Conservation (phyloP, 2,113 vertebrate genomes). For the Tragelaphus scriptus region DNA sequence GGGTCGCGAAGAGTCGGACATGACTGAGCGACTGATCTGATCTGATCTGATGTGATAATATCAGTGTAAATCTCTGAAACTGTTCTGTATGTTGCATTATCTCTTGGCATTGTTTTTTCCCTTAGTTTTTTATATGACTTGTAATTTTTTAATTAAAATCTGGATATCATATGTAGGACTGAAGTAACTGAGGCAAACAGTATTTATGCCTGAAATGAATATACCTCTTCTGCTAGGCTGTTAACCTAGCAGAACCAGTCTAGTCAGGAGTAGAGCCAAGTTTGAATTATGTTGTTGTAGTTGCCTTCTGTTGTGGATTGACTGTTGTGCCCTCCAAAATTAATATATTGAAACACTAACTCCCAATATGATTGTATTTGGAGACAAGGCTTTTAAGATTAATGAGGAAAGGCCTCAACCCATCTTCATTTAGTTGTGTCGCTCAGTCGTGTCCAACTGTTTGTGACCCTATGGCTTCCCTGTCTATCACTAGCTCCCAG, state of each 20-base stretch:
- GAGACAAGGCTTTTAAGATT: not conserved
- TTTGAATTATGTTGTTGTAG: not conserved
- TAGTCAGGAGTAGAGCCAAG: not conserved
- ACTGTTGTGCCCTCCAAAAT: not conserved
- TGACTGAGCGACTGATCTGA: no score
- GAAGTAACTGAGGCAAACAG: not conserved
- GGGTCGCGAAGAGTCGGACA: no score
- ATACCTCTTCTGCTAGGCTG: not conserved
- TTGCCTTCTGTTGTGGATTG: not conserved
- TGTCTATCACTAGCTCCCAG: not conserved
- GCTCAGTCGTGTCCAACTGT: not conserved
- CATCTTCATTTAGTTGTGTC: not conserved
- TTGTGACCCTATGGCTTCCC: not conserved
- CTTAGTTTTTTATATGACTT: not conserved
- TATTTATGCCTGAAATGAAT: not conserved
- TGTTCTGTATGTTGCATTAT: not conserved
- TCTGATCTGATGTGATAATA: no score
- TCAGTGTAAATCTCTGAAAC: not conserved
- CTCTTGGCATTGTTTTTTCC: not conserved
- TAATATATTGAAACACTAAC: not conserved
- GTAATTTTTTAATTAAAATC: not conserved
- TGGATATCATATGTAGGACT: not conserved
- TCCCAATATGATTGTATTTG: not conserved
- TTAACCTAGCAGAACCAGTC: not conserved
- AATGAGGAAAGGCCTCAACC: not conserved